phyloP scores from a whole-genome alignment of 1,140 invertebrate species.

The roundworm (Caenorhabditis elegans) region DNA sequence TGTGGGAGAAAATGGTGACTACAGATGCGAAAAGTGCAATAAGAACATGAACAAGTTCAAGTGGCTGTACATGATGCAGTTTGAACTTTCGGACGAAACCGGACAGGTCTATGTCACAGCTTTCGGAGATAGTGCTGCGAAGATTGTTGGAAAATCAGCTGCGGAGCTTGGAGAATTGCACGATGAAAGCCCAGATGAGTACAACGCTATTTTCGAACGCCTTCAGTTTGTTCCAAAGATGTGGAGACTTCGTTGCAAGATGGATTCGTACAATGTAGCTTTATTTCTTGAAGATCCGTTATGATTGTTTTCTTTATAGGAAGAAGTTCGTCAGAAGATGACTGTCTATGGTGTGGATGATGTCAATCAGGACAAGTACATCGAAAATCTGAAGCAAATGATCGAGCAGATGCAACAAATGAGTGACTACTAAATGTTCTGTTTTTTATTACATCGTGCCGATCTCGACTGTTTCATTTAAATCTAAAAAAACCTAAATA shows the following conservation, averaged over 20 bases:
- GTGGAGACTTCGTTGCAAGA: slow-evolving; percentile 81
- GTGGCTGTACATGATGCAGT: slow-evolving; percentile 80
- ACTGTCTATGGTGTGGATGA: slow-evolving; percentile 10
- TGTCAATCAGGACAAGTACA: slow-evolving; percentile 34
- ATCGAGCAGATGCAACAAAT: not conserved
- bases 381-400: not conserved
- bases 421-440: not conserved
- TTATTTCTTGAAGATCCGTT: no score
- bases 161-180: slow-evolving; percentile 73
- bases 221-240: slow-evolving; percentile 76
- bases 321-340: slow-evolving; percentile 1
- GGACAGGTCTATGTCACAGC: slow-evolving; percentile 82
- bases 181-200: slow-evolving; percentile 2
- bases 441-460: not conserved
- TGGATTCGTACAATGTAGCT: slow-evolving; percentile 86
- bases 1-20: slow-evolving; percentile 77
- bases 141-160: slow-evolving; percentile 76
- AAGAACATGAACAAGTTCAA: slow-evolving; percentile 81
- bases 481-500: not conserved
- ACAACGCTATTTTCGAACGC: slow-evolving; percentile 24
- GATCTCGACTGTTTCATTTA: not conserved
- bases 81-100: slow-evolving; percentile 79
- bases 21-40: slow-evolving; percentile 90
- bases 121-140: slow-evolving; percentile 84
- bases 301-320: not conserved